A percentile compares a stretch with the other conserved stretches of the same genome.
These are phyloP conservation scores for Bembecia ichneumoniformis DNA, from an alignment of 2,888 invertebrate species.

Conservation along the genomic window DNA sequence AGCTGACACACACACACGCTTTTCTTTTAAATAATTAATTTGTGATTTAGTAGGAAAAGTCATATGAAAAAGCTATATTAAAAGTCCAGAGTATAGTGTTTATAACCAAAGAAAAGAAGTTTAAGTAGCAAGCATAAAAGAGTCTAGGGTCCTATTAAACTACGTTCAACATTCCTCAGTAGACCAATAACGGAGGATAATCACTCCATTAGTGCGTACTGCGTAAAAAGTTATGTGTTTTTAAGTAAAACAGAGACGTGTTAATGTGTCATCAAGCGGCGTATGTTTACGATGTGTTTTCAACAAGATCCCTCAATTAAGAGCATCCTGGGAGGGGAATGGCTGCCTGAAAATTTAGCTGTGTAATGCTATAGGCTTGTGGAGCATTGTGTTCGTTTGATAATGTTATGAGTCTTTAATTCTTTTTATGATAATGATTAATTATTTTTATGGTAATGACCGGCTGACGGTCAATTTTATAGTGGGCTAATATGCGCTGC, in stretches of 20 bases:
- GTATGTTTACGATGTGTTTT: slow-evolving; percentile 36
- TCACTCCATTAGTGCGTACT: background rate
- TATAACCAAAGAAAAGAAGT: too few relatives aligned
- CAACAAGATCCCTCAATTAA: slow-evolving; percentile 42
- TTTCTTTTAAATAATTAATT: too few relatives aligned
- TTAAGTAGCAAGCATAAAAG: background rate
- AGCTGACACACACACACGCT: too few relatives aligned
- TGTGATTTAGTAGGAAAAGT: too few relatives aligned
- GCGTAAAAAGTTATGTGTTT: slow-evolving; percentile 24
- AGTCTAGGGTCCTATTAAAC: background rate
- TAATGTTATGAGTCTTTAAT: background rate
- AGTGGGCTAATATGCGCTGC: too few relatives aligned
- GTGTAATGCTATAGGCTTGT: background rate
- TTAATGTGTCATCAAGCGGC: slow-evolving; percentile 36
- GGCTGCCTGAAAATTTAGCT: background rate
- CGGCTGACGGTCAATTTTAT: too few relatives aligned
- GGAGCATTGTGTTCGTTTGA: background rate
- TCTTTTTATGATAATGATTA: too few relatives aligned
- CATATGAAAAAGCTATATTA: too few relatives aligned
- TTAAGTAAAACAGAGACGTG: slow-evolving; percentile 32
- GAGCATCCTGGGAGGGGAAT: slow-evolving; percentile 25
- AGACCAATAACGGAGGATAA: background rate
- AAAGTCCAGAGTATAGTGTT: too few relatives aligned
- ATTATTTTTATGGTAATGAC: too few relatives aligned
- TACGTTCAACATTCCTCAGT: background rate